Percentiles rank a stretch among this genome's conserved stretches.
phyloP scores from a whole-genome alignment of 1,140 invertebrate species.

The Hermetia illucens region DNA sequence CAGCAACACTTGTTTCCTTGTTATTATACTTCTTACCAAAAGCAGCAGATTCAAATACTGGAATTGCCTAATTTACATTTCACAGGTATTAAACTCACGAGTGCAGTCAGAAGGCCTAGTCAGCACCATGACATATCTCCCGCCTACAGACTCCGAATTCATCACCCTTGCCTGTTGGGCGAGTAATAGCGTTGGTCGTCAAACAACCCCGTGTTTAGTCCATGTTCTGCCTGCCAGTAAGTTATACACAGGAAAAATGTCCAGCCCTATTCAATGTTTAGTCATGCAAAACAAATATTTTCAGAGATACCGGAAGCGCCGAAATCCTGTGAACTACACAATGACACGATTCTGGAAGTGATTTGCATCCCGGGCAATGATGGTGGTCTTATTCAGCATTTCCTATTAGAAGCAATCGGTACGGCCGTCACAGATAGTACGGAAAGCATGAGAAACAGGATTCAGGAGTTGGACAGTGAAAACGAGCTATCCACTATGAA shows the following conservation, averaged over 20 bases:
- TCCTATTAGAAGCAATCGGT: conserved; percentile 66
- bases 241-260: conserved; percentile 9
- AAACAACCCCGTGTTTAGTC: conserved; percentile 66
- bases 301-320: conserved; percentile 53
- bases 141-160: conserved; percentile 48
- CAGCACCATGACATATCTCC: conserved; percentile 51
- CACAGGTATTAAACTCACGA: conserved; percentile 36
- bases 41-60: too few species aligned
- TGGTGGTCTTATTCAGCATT: conserved; percentile 68
- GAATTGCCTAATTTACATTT: conserved; percentile 15
- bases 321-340: conserved; percentile 48
- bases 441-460: conserved; percentile 14
- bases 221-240: conserved; percentile 68
- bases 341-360: conserved; percentile 52
- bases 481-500: conserved; percentile 43
- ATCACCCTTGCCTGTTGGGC: conserved; percentile 78
- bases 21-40: too few species aligned
- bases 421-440: conserved; percentile 33
- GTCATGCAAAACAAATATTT: too few species aligned
- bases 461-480: conserved; percentile 34
- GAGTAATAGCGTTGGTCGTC: conserved; percentile 64
- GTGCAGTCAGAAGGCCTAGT: conserved; percentile 46
- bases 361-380: conserved; percentile 63
- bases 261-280: too few species aligned
- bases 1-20: too few species aligned